Evolutionary conservation across 2,113 vertebrate genomes (phyloP), one percentile per base, ranked within the genome.

Genomic region (Bubalus kerabau): DNA sequence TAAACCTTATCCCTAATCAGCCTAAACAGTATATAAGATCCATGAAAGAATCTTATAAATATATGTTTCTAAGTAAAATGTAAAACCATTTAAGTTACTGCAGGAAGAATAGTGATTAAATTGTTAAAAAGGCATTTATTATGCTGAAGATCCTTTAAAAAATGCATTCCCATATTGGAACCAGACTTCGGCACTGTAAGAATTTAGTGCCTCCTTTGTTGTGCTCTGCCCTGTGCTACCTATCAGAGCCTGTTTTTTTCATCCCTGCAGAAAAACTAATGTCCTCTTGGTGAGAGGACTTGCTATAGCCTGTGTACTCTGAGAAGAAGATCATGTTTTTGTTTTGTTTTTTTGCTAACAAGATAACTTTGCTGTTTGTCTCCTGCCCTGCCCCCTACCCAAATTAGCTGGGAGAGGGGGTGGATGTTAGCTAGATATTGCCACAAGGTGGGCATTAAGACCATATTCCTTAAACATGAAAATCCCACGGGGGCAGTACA

Each of bases 121-220:
- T 88, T 89, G 48, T 95, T 95, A 67, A 92, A 54, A 84, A 76
- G 59, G 17, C 21, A 93, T 94, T 97, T 97, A 36, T 90, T 67
- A 43, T 76, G 21, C 71, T 90, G 89, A 95, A 91, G 28, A 43
- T 87, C 43, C 50, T 97, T 94, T 19, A 40, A 87, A 93, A 95
- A 96, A 71, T 74, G 32, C 15, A 83, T 74, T 52, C 59, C 43
- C 67, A 2, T 59, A 50, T 78, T 54, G 81, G 81, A 95, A 85
- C 21, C 60, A 93, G 87, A 59, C 74, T 94, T 78, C n/a, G 52
- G 84, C 92, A 67, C 46, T 56, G 5, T 10, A 32, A 43, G 60
- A 57, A 46, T 12, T n/a, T 71, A 30, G 71, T 78, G 36, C 59
- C 64, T 74, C 10, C 54, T 87, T 28, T 28, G 46, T 59, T 32